A percentile compares a stretch with the other conserved stretches of the same genome.
Evolutionary conservation across 1,140 invertebrate genomes (phyloP).

Genomic region (Colletes gigas): DNA sequence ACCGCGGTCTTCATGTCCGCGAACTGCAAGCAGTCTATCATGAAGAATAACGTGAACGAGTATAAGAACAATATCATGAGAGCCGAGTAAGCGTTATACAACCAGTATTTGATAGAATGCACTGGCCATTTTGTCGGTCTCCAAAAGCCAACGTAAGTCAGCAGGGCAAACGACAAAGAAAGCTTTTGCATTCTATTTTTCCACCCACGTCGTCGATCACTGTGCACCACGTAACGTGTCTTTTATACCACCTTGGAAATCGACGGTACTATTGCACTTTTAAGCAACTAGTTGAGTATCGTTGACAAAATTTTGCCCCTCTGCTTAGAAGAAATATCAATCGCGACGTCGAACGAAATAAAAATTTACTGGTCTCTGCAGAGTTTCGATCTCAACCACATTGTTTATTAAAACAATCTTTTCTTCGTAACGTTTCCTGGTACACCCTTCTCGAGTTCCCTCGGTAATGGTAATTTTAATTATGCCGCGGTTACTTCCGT

Average conservation of each 20-base stretch:
- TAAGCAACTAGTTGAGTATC: too few relatives aligned
- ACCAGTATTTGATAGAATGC: slow-evolving; percentile 19
- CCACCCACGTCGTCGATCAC: too few relatives aligned
- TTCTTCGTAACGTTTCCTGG: too few relatives aligned
- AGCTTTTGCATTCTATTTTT: slow-evolving; percentile 44
- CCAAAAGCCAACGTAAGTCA: slow-evolving; percentile 54
- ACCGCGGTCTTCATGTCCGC: slow-evolving; percentile 32
- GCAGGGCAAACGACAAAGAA: slow-evolving; percentile 44
- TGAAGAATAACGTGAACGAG: slow-evolving; percentile 28
- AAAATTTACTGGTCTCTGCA: neutral
- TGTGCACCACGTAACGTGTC: too few relatives aligned
- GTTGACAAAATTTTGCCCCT: too few relatives aligned
- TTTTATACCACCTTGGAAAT: too few relatives aligned
- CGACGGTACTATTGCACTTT: too few relatives aligned
- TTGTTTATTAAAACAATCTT: neutral
- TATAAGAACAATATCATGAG: slow-evolving; percentile 32
- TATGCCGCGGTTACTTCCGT: neutral
- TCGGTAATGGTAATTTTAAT: neutral
- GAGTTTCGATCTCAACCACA: neutral
- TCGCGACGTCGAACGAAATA: neutral
- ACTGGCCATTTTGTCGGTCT: slow-evolving; percentile 36
- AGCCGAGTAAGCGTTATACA: slow-evolving; percentile 47
- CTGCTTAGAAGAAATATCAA: neutral
- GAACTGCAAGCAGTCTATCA: slow-evolving; percentile 36
- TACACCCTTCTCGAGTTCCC: neutral